Evolutionary conservation across 30 jellyfish, hydroid and myxozoan species (phyloP), one percentile per base, ranked within the genome.

Genomic region (Haliclystus octoradiatus): DNA sequence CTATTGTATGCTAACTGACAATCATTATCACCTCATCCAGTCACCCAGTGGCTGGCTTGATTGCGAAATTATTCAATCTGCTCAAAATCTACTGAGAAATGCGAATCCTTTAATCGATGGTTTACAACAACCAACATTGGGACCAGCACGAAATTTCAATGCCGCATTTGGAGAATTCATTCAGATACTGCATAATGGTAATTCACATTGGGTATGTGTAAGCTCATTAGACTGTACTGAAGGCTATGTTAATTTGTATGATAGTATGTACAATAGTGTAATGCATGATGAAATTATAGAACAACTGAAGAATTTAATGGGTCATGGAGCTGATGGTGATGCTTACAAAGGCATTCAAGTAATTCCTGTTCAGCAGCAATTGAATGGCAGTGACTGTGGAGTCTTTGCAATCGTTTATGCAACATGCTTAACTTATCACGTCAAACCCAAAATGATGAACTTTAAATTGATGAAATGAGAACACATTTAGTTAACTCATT

Each of bases 11-110:
- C 52, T 70, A 50, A 50, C 29, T 70, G 80, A 70, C 50, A 50
- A 47, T 29, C 80, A 70, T 70, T 70, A 49, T 49, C 70, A 70
- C 27, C 30, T 70, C 70, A 33, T 70, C 32, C 50, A 49, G 80
- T 70, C 80, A 49, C 80, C 80, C 50, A 70, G 29, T 23, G 80
- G 80, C 52, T 70, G 80, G 80, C 80, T 70, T 70, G 80, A 50
- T 70, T 70, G 80, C 52, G 80, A 70, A 49, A 70, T 70, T 15
- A 70, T 70, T 70, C 71, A 70, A 50, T 70, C 50, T 57, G 71
- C 52, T 49, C 80, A 70, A 49, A 70, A 49, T 70, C 52, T 49
- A 50, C 80, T 70, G 52, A 70, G 80, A 70, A 70, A 70, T 70
- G 52, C 61, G 50, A 70, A 70, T 70, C 80, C 80, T 49, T 69